Evolutionary conservation across 2,888 invertebrate genomes (phyloP).

Genomic region (Pristionchus mayeri): DNA sequence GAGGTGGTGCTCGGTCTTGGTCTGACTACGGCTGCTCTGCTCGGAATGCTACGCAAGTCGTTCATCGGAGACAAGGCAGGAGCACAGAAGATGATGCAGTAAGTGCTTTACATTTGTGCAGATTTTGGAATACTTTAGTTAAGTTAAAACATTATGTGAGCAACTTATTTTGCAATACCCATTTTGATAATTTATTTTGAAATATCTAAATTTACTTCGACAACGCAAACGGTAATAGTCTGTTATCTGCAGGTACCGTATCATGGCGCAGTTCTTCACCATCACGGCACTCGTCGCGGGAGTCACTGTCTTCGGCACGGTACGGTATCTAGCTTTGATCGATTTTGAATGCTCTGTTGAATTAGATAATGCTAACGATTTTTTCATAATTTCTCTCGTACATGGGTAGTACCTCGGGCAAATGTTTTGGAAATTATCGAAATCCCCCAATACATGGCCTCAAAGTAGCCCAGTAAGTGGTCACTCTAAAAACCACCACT

Average conservation of each 20-base stretch:
- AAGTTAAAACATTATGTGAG: no score
- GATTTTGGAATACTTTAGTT: no score
- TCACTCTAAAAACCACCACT: no score
- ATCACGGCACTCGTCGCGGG: conserved; percentile 71
- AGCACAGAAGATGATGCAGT: conserved; percentile 72
- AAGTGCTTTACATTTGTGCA: no score
- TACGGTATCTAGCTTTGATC: neutral
- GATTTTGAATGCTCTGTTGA: neutral
- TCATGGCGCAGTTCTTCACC: conserved; percentile 74
- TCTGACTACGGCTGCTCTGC: conserved; percentile 66
- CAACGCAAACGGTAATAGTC: neutral
- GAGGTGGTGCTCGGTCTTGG: conserved; percentile 66
- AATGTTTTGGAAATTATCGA: no score
- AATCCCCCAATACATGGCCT: no score
- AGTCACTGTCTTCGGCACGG: conserved; percentile 67
- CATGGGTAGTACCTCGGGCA: no score
- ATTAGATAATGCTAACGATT: neutral
- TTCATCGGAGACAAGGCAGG: conserved; percentile 70
- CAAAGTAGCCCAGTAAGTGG: no score
- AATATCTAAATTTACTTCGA: neutral
- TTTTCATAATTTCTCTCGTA: neutral
- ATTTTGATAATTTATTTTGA: no score
- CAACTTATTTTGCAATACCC: no score
- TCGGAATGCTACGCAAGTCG: conserved; percentile 69
- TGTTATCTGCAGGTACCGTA: conserved; percentile 61